Evolutionary conservation across 23 tunicate genomes (phyloP), one percentile per base, ranked within the genome.

Genomic region (Trididemnum nubilum): DNA sequence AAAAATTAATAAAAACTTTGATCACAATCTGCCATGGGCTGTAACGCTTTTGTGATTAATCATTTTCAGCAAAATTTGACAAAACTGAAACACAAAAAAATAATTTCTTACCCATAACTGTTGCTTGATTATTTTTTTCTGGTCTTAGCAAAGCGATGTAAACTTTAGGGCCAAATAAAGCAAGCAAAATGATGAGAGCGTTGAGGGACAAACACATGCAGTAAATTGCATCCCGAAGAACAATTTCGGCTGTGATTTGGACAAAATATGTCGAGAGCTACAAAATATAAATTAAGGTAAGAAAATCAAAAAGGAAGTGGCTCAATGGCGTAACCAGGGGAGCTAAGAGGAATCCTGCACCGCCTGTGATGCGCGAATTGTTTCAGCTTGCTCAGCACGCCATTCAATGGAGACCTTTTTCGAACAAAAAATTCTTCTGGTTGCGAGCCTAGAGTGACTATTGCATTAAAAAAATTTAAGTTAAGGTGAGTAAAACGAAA

Each of bases 131-230:
- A 66, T 87, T 87, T 72, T 87, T 87, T 82, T 70, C 81, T 1
- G 92, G 92, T n/a, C 92, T 75, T 22, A 87, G 72, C 50, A 87
- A 34, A 34, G 79, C 67, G 65, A 87, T 87, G 85, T 87, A 87
- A 29, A 81, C 59, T 81, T 87, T 87, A 36, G 92, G 92, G 26
- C 92, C 92, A 73, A 87, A 87, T 34, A 87, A 49, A 15, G 86
- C 92, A 40, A 87, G 71, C 51, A 87, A 36, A 30, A 87, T 87
- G 1, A 87, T 35, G 51, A 87, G 82, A 23, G 87, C 85, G 38
- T 87, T 87, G n/a, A 87, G 76, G 2, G 86, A 87, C 2, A 81
- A 25, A 0, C 92, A 86, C 33, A 87, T 38, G 74, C 92, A 87
- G 67, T 87, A 87, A 69, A 87, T 73, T 34, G 92, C 92, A 77